Base-by-base conservation (phyloP, 2,113 vertebrate genomes). In the Anolis sagrei region DNA sequence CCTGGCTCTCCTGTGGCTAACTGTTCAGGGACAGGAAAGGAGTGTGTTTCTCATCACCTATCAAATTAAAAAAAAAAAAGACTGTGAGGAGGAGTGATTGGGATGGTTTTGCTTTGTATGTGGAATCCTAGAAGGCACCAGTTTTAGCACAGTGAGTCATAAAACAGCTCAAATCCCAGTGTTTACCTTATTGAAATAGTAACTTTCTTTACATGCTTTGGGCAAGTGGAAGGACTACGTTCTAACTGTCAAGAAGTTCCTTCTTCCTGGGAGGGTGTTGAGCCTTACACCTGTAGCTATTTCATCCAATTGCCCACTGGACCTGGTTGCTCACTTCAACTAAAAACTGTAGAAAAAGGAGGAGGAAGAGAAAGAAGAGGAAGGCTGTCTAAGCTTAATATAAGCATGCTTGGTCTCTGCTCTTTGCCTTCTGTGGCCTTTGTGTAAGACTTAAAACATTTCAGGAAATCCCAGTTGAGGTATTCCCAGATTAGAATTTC, bases 1-100 rank as follows among this genome's bases (percentile, higher is more conserved):
- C 83, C 51, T 83, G 82, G 58, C 80, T 84, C 23, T 91, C 58
- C 69, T 88, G 74, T 73, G n/a, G 86, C 13, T n/a, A 10, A 84
- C 87, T 82, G 84, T n/a, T 75, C 66, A 44, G 36, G 75, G 81
- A 90, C 66, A 84, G 76, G 83, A 76, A 93, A 85, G 79, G 84
- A 80, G 86, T 51, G 83, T 19, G 4, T 44, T 68, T 80, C 75
- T 87, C 76, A 44, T 73, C 88, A 48, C 91, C 92, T 16, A 87
- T 91, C 58, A 44, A 7, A 87, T 87, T 93, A 61, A 1, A 86
- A 93, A 89, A 89, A 93, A 86, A 91, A 44, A 93, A 87, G 90
- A 61, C 74, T 89, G 91, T 73, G 76, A 89, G 75, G 76, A 89
- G 75, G 76, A 90, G 0, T 21, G 86, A 61, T 39, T 32, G 18